Base-by-base conservation (phyloP, 2,113 vertebrate genomes). In the Tapirus terrestris region DNA sequence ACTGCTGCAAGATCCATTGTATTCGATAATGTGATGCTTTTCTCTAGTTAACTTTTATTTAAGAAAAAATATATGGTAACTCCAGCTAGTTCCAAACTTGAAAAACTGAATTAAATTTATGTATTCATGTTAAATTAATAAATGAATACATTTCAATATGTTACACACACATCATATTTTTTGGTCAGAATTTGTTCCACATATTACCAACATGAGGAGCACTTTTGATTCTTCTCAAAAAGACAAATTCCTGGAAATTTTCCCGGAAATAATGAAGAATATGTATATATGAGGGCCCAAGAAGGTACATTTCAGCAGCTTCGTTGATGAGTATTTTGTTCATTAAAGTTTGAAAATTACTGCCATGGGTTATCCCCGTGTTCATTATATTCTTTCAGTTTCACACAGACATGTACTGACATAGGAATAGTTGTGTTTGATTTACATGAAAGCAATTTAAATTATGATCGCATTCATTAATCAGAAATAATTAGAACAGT, bases 391-490 rank as follows among this genome's bases (percentile, higher is more conserved):
- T 82, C 8, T 53, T 82, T 89, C 21, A 79, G 7, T 56, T 77
- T 72, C 45, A 9, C 18, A 92, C 23, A 6, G 36, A 65, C 83
- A 63, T 94, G 33, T 48, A 61, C 65, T 77, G 43, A 61, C 12
- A 84, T 1, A 13, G 12, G 68, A n/a, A 51, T 90, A 48, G 16
- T 53, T 14, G 5, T 8, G 6, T 83, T 96, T 91, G 31, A 91
- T 95, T 93, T 88, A 84, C 43, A 91, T 96, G 56, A 91, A 95
- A 95, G 2, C 14, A 84, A 86, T 92, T 89, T 80, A 91, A 95
- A 43, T 85, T 85, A 67, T 77, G 45, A 94, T 77, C 88, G 2
- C 10, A 84, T 80, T 95, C 36, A 91, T 93, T 94, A 72, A 86
- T 96, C 63, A 81, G 21, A 94, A 95, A 89, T 72, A 87, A 95